Evolutionary conservation across 35 echinoderm and acorn worm genomes (phyloP).

Genomic region (Eucidaris tribuloides): DNA sequence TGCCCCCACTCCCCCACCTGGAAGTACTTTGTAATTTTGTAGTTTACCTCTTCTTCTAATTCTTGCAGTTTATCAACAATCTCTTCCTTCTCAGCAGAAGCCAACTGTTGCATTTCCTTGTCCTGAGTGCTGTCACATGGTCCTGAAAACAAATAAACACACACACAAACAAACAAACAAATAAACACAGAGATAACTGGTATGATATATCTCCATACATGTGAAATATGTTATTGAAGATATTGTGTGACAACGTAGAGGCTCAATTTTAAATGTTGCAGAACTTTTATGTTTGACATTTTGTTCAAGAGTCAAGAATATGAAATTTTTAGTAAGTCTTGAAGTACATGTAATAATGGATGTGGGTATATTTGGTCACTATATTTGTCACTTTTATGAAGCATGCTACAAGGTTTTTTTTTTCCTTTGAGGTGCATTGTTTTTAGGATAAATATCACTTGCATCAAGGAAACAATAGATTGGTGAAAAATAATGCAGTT

Average conservation of each 20-base stretch:
- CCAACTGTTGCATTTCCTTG: conserved; percentile 69
- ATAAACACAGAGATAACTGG: not conserved
- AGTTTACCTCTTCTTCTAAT: conserved; percentile 66
- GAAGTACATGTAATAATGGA: not conserved
- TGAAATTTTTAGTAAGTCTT: not conserved
- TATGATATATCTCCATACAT: not conserved
- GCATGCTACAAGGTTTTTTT: no score
- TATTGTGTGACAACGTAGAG: not conserved
- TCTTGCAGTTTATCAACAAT: conserved; percentile 11
- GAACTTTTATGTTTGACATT: not conserved
- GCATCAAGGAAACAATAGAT: no score
- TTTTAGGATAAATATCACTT: no score
- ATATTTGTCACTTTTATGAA: no score
- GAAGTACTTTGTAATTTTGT: no score
- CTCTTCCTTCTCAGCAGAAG: conserved; percentile 49
- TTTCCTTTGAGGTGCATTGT: no score
- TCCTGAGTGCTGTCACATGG: conserved; percentile 7
- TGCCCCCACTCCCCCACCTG: no score
- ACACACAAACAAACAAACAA: not conserved
- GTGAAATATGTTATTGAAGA: not conserved
- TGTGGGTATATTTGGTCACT: not conserved
- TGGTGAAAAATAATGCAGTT: no score
- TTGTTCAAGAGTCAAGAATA: not conserved
- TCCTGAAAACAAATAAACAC: no score
- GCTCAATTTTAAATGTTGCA: no score